These are phyloP conservation scores for Paradoxurus hermaphroditus DNA, from an alignment of 2,113 vertebrate genomes.

Conservation along the genomic window DNA sequence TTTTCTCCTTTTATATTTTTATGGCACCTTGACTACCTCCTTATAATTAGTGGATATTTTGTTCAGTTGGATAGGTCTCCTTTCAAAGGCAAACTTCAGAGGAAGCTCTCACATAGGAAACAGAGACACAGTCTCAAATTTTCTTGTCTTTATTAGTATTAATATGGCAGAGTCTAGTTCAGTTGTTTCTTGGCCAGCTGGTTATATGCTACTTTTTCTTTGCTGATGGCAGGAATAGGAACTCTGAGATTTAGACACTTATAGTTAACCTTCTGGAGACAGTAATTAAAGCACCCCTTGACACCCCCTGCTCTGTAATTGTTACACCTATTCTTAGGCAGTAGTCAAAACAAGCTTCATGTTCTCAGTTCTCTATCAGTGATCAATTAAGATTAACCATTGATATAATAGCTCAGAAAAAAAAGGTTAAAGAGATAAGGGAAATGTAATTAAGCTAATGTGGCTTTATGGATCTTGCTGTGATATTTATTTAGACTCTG, in stretches of 20 bases:
- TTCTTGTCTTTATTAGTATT: constrained; percentile 59
- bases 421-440: constrained; percentile 3
- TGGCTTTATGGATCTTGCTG: neutral
- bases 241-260: neutral
- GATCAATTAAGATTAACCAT: constrained; percentile 30
- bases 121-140: neutral
- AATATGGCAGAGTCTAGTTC: neutral
- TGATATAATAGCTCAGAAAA: neutral
- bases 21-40: neutral
- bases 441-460: neutral
- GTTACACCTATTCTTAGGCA: neutral
- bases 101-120: neutral
- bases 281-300: neutral
- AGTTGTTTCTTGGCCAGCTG: neutral
- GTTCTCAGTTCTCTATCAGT: neutral
- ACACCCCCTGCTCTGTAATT: neutral
- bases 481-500: neutral
- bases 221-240: neutral
- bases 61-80: constrained; percentile 22
- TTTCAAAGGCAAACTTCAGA: constrained; percentile 53
- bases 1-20: constrained; percentile 56
- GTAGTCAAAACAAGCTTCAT: neutral
- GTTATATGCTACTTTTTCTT: neutral
- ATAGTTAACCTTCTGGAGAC: neutral
- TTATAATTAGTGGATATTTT: constrained; percentile 56